Conservation (phyloP, 2,113 vertebrate species). For the Albula glossodonta region DNA sequence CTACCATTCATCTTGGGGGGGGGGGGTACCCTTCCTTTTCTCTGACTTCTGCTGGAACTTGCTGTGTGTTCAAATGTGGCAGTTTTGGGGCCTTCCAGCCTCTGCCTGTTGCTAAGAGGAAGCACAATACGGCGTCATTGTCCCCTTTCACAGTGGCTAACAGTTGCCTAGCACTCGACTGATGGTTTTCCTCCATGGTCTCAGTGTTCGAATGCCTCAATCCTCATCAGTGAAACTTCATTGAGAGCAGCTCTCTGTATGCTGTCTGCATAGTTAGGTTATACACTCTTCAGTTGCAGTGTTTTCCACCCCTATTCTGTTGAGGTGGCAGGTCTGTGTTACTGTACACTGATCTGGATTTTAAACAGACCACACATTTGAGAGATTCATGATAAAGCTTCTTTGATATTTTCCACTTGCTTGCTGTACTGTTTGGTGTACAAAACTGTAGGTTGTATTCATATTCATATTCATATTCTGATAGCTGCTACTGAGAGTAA, state of each 20-base stretch:
- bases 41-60: neutral
- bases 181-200: neutral
- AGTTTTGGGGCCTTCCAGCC: neutral
- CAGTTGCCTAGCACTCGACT: neutral
- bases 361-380: neutral
- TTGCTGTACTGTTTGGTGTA: no score
- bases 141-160: neutral
- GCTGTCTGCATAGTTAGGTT: neutral
- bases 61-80: neutral
- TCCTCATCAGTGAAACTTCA: neutral
- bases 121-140: neutral
- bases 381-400: neutral
- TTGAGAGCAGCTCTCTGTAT: neutral
- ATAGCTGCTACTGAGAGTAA: no score
- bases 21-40: neutral
- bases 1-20: neutral
- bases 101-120: neutral
- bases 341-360: neutral
- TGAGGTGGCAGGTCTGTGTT: neutral
- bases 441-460: no score
- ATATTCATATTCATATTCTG: no score
- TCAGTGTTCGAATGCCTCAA: neutral
- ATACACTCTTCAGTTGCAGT: neutral
- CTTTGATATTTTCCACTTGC: no score
- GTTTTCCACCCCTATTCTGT: neutral